Base-by-base conservation (phyloP, 2,888 invertebrate species). In the Tachina lurida region DNA sequence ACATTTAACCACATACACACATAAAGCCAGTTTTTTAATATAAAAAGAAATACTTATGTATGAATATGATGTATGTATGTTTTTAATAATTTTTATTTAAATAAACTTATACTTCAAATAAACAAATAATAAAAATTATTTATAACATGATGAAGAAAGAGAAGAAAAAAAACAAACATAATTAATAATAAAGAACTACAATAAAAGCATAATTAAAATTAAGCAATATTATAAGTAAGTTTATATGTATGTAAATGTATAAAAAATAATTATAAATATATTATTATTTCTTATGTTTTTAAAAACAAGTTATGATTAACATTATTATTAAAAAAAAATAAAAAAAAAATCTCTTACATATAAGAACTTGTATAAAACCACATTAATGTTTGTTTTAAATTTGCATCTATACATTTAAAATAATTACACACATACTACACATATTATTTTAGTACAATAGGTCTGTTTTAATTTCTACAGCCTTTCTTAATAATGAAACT, bases 181-280 rank as follows among this genome's bases (percentile, higher is more conserved):
- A 78, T 65, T 70, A 86, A 81, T 52, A 65, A 74, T 47, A 79
- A 76, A 84, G 52, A 71, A 82, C 70, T 75, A 62, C 58, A 65
- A 56, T 47, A 79, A 80, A 70, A 85, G 58, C 49, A 77, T 52
- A 41, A n/a, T 39, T 78, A 75, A 79, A 79, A 71, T 71, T 86
- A 86, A 86, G 86, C 86, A 86, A 86, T 86, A 86, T 81, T 83
- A 67, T 79, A 81, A 86, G 83, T 86, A 86, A 79, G 68, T 76
- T 79, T 83, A 86, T 76, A 79, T 79, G 67, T 76, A 79, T 79
- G 67, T 80, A 70, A 62, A 79, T 86, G 83, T 86, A 83, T 76
- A 79, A 70, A 70, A 58, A 74, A 43, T 49, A 60, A 52, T 3
- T 41, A 39, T 56, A 49, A 62, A 60, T 65, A 76, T 54, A 76